phyloP scores from a whole-genome alignment of 2,888 invertebrate species.

The Oscheius sp. region DNA sequence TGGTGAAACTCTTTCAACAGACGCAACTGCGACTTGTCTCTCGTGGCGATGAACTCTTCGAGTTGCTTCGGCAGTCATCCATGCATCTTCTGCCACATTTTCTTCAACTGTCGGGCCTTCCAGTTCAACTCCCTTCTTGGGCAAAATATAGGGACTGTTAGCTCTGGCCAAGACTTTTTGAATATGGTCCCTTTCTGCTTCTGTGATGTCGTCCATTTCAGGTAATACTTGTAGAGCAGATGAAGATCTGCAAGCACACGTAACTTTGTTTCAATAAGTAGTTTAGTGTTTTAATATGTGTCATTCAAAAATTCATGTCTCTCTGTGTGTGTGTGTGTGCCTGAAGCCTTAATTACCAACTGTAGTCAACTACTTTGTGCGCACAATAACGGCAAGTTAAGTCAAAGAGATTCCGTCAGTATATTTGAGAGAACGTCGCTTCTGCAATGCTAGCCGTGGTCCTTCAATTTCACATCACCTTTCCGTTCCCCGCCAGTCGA shows the following conservation, averaged over 20 bases:
- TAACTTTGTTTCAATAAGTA: neutral
- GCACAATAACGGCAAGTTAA: no score
- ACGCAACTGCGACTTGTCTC: slow-evolving; percentile 12
- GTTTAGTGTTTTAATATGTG: no score
- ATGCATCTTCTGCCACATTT: slow-evolving; percentile 33
- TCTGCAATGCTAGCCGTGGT: no score
- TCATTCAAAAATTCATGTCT: no score
- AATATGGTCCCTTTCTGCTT: slow-evolving; percentile 65
- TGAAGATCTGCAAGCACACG: slow-evolving; percentile 58
- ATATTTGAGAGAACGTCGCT: no score
- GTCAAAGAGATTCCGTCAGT: no score
- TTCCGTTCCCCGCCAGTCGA: no score
- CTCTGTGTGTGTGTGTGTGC: no score
- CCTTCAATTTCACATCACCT: no score
- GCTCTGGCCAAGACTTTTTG: slow-evolving; percentile 63
- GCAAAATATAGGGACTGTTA: slow-evolving; percentile 13
- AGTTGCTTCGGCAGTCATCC: slow-evolving; percentile 36
- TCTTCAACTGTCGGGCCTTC: slow-evolving; percentile 50
- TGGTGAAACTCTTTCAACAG: no score
- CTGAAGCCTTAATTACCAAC: no score
- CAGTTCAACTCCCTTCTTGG: slow-evolving; percentile 30
- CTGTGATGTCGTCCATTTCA: slow-evolving; percentile 60
- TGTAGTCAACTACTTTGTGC: no score
- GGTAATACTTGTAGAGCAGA: slow-evolving; percentile 61
- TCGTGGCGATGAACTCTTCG: slow-evolving; percentile 31